Percentiles rank a stretch among this genome's conserved stretches.
phyloP scores from a whole-genome alignment of 2,888 invertebrate species.

The Zaprionus lineosus region DNA sequence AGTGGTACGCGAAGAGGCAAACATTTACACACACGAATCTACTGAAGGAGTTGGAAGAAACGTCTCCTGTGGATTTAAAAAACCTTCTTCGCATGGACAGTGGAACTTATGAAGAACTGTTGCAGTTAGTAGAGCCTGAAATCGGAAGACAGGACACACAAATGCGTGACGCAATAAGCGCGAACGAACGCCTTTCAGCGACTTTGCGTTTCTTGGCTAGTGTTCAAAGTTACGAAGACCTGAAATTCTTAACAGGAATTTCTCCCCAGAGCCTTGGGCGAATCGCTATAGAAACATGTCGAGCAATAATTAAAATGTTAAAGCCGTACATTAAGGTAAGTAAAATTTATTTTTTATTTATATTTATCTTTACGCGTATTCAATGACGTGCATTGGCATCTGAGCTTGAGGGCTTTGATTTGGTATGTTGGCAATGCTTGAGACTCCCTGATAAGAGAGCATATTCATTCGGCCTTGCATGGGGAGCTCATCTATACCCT shows the following conservation, averaged over 20 bases:
- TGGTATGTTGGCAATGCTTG: background rate
- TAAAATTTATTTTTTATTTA: too few relatives aligned
- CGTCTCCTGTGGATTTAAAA: slow-evolving; percentile 21
- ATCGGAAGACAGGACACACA: background rate
- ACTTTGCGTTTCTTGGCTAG: too few relatives aligned
- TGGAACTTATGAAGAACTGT: slow-evolving; percentile 10
- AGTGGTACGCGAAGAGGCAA: slow-evolving; percentile 11
- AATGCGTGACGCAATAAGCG: background rate
- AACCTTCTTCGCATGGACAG: slow-evolving; percentile 21
- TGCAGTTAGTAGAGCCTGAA: background rate
- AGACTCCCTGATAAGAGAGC: slow-evolving; percentile 1
- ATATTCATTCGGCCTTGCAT: slow-evolving; percentile 16
- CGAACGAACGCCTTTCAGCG: too few relatives aligned
- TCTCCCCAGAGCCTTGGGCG: too few relatives aligned
- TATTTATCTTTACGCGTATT: background rate
- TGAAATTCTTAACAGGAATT: too few relatives aligned
- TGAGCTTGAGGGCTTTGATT: background rate
- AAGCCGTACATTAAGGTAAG: too few relatives aligned
- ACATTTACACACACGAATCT: slow-evolving; percentile 22
- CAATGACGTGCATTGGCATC: background rate
- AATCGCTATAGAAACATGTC: too few relatives aligned
- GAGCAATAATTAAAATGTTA: too few relatives aligned
- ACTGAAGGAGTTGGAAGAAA: slow-evolving; percentile 18
- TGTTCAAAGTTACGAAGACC: too few relatives aligned
- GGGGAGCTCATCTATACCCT: slow-evolving; percentile 11